Evolutionary conservation across 2,113 vertebrate species (phyloP).

Genomic region (Nycticebus coucang): DNA sequence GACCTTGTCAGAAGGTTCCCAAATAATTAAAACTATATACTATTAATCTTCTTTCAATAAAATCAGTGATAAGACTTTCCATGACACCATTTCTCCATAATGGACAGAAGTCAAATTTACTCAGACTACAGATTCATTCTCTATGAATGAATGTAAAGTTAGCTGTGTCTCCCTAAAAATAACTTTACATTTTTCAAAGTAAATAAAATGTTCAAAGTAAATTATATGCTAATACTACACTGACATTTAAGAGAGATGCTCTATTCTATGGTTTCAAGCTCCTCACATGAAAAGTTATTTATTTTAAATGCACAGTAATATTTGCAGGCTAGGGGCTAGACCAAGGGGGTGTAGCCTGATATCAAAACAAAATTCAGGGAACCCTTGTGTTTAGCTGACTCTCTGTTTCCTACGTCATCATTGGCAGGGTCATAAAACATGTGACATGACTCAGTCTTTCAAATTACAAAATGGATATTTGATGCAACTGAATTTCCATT

Average conservation of each 20-base stretch:
- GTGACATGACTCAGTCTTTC: neutral
- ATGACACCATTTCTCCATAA: slow-evolving; percentile 16
- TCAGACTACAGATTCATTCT: slow-evolving; percentile 42
- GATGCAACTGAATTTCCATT: neutral
- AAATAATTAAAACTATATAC: neutral
- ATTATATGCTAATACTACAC: neutral
- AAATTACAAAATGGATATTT: neutral
- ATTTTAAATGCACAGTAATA: neutral
- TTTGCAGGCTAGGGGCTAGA: neutral
- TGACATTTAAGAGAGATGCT: neutral
- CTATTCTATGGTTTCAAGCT: neutral
- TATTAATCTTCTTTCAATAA: slow-evolving; percentile 13
- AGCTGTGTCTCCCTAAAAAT: neutral
- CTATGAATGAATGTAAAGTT: slow-evolving; percentile 24
- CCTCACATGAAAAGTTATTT: neutral
- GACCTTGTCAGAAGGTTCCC: neutral
- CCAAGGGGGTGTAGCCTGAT: neutral
- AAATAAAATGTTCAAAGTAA: slow-evolving; percentile 54
- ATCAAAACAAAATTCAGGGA: neutral
- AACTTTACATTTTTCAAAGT: slow-evolving; percentile 42
- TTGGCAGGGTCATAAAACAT: neutral
- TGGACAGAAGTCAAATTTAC: slow-evolving; percentile 20
- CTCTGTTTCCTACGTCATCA: neutral
- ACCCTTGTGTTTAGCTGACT: neutral
- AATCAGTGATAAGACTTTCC: neutral